Evolutionary conservation across 1,140 invertebrate species (phyloP).

Genomic region (Streblospio benedicti): DNA sequence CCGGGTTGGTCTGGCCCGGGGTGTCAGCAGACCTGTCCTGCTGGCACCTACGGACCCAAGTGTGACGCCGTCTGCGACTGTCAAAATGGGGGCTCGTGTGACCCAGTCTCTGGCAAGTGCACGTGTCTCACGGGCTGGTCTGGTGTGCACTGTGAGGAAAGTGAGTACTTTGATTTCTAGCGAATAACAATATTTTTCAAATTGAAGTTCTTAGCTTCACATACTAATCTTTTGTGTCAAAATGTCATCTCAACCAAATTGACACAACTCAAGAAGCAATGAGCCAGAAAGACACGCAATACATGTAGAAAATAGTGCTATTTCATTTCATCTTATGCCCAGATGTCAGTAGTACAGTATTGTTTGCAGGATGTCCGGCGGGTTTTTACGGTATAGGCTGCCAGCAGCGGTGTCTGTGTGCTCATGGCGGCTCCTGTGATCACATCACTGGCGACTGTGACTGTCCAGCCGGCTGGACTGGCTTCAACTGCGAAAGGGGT

Average conservation of each 20-base stretch:
- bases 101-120: conserved; percentile 68
- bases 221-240: neutral
- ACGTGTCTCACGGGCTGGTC: conserved; percentile 73
- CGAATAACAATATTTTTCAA: neutral
- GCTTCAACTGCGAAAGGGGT: conserved; percentile 55
- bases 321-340: neutral
- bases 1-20: conserved; percentile 49
- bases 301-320: neutral
- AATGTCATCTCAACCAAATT: neutral
- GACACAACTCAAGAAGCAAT: neutral
- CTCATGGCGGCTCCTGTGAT: conserved; percentile 77
- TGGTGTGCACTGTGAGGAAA: conserved; percentile 58
- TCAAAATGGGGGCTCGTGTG: conserved; percentile 71
- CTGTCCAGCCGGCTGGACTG: conserved; percentile 73
- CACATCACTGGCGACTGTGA: conserved; percentile 66
- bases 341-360: neutral
- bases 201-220: neutral
- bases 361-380: conserved; percentile 54
- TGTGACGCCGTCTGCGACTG: conserved; percentile 63
- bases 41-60: conserved; percentile 64
- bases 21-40: conserved; percentile 54
- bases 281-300: neutral
- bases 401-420: conserved; percentile 68
- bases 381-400: conserved; percentile 71
- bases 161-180: conserved; percentile 19